A percentile compares a stretch with the other conserved stretches of the same genome.
Evolutionary conservation across 2,113 vertebrate genomes (phyloP).

Genomic region (Pteronura brasiliensis): DNA sequence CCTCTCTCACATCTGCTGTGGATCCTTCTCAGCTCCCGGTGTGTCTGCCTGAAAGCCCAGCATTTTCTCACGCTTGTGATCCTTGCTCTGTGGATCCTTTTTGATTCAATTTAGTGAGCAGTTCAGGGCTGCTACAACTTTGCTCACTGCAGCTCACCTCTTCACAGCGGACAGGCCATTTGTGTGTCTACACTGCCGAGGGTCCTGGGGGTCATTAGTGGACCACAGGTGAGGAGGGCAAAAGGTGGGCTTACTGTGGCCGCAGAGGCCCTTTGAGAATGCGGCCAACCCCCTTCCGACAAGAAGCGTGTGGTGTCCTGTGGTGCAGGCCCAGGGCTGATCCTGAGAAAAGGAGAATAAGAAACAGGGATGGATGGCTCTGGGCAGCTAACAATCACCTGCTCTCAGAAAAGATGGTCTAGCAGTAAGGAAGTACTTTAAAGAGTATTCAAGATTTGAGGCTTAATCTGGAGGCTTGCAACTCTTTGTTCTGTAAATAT

Average conservation of each 20-base stretch:
- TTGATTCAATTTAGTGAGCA: not conserved
- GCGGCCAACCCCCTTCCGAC: not conserved
- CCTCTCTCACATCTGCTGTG: too few relatives aligned
- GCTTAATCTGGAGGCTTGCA: not conserved
- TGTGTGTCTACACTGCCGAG: accelerated
- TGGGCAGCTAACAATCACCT: not conserved
- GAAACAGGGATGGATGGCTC: too few relatives aligned
- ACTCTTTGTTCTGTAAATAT: not conserved
- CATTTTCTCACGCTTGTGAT: not conserved
- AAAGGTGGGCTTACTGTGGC: not conserved
- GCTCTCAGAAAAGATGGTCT: not conserved
- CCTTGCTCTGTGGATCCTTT: too few relatives aligned
- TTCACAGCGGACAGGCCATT: not conserved
- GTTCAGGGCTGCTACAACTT: not conserved
- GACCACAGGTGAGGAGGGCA: not conserved
- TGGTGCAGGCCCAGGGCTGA: not conserved
- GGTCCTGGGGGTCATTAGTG: not conserved
- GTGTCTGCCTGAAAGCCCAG: not conserved
- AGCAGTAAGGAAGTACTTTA: not conserved
- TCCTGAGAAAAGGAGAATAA: not conserved
- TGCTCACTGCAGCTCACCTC: not conserved
- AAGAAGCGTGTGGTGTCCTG: not conserved
- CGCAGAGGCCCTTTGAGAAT: not conserved
- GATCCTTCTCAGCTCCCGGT: too few relatives aligned
- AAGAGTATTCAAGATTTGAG: not conserved